Conservation (phyloP, 2,888 invertebrate species). For the Aporophyla nigra region DNA sequence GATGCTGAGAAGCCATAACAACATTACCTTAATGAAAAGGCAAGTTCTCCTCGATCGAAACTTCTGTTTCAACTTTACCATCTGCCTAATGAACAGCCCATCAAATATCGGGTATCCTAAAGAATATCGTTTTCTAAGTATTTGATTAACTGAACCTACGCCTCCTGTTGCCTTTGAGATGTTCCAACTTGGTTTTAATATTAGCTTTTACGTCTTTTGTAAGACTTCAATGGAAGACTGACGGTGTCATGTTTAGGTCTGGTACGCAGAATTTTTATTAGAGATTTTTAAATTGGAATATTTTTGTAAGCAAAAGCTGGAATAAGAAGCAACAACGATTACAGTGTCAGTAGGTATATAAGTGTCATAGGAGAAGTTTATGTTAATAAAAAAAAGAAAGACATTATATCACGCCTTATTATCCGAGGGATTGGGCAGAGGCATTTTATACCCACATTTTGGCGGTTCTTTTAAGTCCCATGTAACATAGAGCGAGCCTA, state of each 20-base stretch:
- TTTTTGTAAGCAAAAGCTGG: background rate
- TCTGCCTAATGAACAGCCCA: constrained; percentile 46
- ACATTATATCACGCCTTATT: no score
- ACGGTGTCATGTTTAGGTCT: constrained; percentile 7
- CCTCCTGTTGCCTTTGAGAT: constrained; percentile 53
- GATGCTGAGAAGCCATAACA: background rate
- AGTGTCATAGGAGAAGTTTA: no score
- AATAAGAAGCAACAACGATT: background rate
- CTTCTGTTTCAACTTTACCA: constrained; percentile 52
- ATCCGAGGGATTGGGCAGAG: no score
- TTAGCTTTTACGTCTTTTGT: constrained; percentile 28
- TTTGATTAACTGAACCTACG: constrained; percentile 50
- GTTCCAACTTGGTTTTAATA: constrained; percentile 43
- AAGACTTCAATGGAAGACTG: constrained; percentile 9
- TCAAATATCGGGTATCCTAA: constrained; percentile 63
- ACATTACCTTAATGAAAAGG: constrained; percentile 24
- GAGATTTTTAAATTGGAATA: background rate
- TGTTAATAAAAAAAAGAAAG: no score
- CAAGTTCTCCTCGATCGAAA: constrained; percentile 5
- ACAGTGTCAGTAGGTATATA: no score
- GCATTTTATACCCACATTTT: no score
- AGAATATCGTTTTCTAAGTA: constrained; percentile 61
- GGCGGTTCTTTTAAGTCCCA: no score
- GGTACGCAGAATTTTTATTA: background rate
- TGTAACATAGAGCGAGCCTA: no score